Evolutionary conservation across 1,140 invertebrate species (phyloP), one percentile per base, ranked within the genome.

Genomic region (Philopotamus ludificatus): DNA sequence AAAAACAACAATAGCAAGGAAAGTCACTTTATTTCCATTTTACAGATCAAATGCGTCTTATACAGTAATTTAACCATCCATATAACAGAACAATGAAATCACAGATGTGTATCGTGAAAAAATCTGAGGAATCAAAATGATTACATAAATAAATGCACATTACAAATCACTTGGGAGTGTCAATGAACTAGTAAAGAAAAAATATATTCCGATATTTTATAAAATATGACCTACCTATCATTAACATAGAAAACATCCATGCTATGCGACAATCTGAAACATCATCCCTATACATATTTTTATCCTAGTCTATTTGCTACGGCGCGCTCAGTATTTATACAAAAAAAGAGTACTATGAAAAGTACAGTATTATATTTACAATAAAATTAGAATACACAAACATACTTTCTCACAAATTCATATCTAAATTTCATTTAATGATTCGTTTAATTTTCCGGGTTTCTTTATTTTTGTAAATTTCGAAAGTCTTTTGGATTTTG

Each of bases 1-100:
- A 78, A 76, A 80, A 71, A 78, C 74, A 74, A 76, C 70, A 61
- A 61, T 63, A 63, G 66, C 70, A 73, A 67, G 67, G 65, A 68
- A 71, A 71, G 63, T 68, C 66, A 68, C 66, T 71, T 71, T 71
- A 68, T 71, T 71, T 68, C 65, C 70, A 71, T 62, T 65, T 68
- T 68, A 61, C 50, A 68, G 23, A 28, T 47, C 42, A 60, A 60
- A 60, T 60, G 47, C 9, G 15, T 60, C 23, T n/a, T 60, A 47
- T 60, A 47, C 44, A 47, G 21, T 47, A 60, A 20, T 4, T 47
- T 42, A 44, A 25, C 12, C 54, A 57, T 57, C 39, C 57, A 39
- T 25, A 15, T 23, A 47, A 47, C 15, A 12, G 18, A 47, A 4
- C 4, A 7, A 20, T 47, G 10, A 15, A 47, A 12, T 9, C 18